These are phyloP conservation scores for Empis stercorea DNA, from an alignment of 2,888 invertebrate species.

Conservation along the genomic window DNA sequence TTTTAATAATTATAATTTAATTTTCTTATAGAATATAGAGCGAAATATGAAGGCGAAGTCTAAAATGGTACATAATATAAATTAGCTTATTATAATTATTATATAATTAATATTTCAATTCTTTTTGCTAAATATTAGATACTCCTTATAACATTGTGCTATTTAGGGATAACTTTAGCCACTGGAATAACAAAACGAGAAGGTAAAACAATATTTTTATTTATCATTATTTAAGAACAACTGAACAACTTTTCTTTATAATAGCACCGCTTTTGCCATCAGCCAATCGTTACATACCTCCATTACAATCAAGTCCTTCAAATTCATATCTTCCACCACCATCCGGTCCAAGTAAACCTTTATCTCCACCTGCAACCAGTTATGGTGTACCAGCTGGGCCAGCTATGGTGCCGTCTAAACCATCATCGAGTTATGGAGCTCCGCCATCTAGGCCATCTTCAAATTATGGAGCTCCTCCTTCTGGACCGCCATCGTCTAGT, in stretches of 20 bases:
- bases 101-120: no score
- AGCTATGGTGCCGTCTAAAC: constrained; percentile 27
- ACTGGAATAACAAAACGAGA: neutral
- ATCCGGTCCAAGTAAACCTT: constrained; percentile 22
- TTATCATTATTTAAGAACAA: neutral
- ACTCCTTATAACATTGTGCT: no score
- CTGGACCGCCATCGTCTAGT: constrained; percentile 30
- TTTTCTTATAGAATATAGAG: no score
- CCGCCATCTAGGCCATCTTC: constrained; percentile 23
- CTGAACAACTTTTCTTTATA: no score
- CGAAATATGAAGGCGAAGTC: no score
- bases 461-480: constrained; percentile 29
- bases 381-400: constrained; percentile 41
- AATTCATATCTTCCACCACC: constrained; percentile 44
- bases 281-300: constrained; percentile 28
- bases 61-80: no score
- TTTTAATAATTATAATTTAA: no score
- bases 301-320: constrained; percentile 37
- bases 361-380: constrained; percentile 38
- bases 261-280: constrained; percentile 14
- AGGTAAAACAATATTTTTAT: neutral
- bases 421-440: constrained; percentile 24
- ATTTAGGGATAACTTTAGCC: no score
- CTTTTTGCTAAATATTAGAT: no score
- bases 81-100: no score